Evolutionary conservation across 2,888 invertebrate species (phyloP), one percentile per base, ranked within the genome.

Genomic region (Apantesis nais): DNA sequence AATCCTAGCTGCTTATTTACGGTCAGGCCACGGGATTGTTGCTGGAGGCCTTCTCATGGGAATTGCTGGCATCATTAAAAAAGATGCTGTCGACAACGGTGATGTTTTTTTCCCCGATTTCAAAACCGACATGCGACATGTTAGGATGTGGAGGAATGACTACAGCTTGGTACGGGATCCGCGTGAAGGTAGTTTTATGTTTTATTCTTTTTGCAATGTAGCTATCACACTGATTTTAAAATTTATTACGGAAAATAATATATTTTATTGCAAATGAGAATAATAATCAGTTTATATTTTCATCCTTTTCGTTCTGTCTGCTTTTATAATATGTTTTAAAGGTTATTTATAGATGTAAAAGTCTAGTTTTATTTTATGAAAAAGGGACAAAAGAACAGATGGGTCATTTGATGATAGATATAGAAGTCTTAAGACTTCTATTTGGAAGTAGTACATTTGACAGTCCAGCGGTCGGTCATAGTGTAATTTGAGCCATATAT

Each of bases 21-120:
- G 91, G 2, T 88, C 88, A 3, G 83, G 83, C 58, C 93, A 93
- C 77, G 92, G 86, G 0, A 12, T 93, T 0, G 65, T 93, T 0
- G 70, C 87, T 0, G 93, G 93, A 0, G 92, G 91, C 0, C 5
- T 94, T 0, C 71, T 73, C 0, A 80, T 94, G 0, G 94, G 93
- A 0, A 52, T 85, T 1, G 62, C 77, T 0, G 94, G 82, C 0
- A 71, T 83, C 39, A 60, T 92, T 29, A 93, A 94, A 87, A 95
- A 94, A 78, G 83, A 86, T 2, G 79, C 87, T 0, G 67, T 94
- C 0, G 85, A 89, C 1, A 67, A 68, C 0, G 63, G 82, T 11
- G 71, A 70, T 52, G 37, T 55, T 0, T 66, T 93, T 19, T n/a
- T 91, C 11, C 90, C 90, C 0, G 1, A 55, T 0, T 0, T 76